Evolutionary conservation across 1,140 invertebrate genomes (phyloP), one percentile per base, ranked within the genome.

Genomic region (Drosophila miranda): DNA sequence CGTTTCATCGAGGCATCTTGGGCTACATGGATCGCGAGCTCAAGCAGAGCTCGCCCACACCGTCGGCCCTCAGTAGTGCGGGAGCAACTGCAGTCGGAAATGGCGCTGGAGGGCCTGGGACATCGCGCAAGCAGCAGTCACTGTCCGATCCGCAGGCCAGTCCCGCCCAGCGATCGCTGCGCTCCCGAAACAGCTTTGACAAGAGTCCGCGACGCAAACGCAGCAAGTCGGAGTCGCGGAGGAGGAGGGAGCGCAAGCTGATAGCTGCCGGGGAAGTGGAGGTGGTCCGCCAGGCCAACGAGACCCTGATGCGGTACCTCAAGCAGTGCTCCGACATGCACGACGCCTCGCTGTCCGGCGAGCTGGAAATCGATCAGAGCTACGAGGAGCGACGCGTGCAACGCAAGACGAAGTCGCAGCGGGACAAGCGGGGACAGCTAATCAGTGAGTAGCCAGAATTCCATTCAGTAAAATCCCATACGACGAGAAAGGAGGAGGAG

Each of bases 271-370:
- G 90, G 38, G 90, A 91, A 58, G 82, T 91, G 84, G 90, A 91
- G 66, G 90, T 91, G 57, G 34, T 38, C 11, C 75, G 90, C 8
- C 90, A 91, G 68, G 90, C 90, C 1, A 91, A 91, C 55, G 90
- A 91, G 51, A 91, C 90, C 0, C 55, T 91, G 19, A 91, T 91
- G 90, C 82, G 90, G 8, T 91, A 91, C 64, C 73, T 91, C 16
- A 91, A 91, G 34, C 90, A 91, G 28, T 91, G 90, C 69, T 90
- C 90, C 11, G 90, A 91, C 30, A 90, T 91, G 87, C 90, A 91
- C 52, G 90, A 91, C 51, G 90, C 90, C 21, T 91, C 90, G 7
- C 50, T 91, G 6, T 91, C 90, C 9, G 90, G 90, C 23, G 90
- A 91, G 30, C 64, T 91, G 43, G 90, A 91, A 68, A 91, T 91